Conservation (phyloP, 2,113 vertebrate species). For the Alaudala cheleensis region DNA sequence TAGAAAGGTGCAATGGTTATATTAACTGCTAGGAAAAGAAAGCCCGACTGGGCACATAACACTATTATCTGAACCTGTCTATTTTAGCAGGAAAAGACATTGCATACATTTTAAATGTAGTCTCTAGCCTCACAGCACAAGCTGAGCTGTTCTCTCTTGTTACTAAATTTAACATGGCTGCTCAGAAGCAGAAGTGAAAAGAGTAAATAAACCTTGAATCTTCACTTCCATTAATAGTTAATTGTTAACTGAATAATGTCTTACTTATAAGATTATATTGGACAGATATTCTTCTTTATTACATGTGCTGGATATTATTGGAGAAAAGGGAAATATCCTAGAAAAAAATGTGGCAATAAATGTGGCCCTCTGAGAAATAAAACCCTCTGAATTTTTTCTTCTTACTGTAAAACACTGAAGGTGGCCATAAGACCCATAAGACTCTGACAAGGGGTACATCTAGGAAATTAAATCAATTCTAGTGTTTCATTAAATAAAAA, state of each 20-base stretch:
- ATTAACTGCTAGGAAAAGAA: neutral
- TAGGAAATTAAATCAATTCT: constrained; percentile 39
- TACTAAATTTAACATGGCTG: constrained; percentile 23
- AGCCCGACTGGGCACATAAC: neutral
- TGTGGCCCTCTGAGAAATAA: constrained; percentile 12
- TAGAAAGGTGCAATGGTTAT: neutral
- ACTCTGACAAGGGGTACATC: neutral
- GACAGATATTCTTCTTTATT: constrained; percentile 16
- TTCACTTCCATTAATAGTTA: constrained; percentile 56
- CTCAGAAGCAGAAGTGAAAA: constrained; percentile 10
- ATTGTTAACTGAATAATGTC: constrained; percentile 35
- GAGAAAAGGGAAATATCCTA: neutral
- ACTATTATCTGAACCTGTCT: neutral
- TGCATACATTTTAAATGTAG: neutral
- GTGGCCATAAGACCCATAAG: neutral
- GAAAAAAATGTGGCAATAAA: constrained; percentile 10
- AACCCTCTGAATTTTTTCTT: constrained; percentile 3
- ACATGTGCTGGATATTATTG: constrained; percentile 45
- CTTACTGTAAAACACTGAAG: constrained; percentile 8
- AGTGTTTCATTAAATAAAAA: constrained; percentile 12
- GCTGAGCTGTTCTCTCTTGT: neutral
- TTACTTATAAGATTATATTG: constrained; percentile 7
- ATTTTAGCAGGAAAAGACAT: neutral
- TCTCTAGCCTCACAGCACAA: neutral
- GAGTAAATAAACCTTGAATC: constrained; percentile 27